Conservation (phyloP, 2,113 vertebrate genomes). For the Chauna torquata region DNA sequence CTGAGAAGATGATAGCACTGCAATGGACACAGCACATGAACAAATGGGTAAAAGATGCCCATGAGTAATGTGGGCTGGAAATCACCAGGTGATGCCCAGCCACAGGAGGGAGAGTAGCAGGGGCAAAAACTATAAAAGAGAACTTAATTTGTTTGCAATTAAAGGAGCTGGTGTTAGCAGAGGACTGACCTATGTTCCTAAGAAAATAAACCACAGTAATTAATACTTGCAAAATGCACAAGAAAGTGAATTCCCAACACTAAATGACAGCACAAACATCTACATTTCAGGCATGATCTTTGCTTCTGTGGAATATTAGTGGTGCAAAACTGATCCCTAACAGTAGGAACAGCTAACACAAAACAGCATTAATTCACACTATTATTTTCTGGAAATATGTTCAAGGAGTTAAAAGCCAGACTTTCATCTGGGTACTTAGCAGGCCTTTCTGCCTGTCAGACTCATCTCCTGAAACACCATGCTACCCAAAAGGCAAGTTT, state of each 20-base stretch:
- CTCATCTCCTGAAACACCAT: conserved; percentile 38
- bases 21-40: neutral
- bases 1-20: neutral
- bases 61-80: neutral
- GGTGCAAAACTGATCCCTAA: conserved; percentile 14
- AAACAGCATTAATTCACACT: conserved; percentile 19
- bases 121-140: neutral
- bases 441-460: conserved; percentile 52
- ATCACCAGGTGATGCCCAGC: neutral
- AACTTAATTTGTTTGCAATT: neutral
- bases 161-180: neutral
- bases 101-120: neutral
- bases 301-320: neutral
- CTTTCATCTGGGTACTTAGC: conserved; percentile 48
- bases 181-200: neutral
- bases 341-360: conserved; percentile 10
- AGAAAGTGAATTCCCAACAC: neutral
- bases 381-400: conserved; percentile 24
- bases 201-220: neutral
- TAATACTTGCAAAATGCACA: neutral
- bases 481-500: conserved; percentile 50
- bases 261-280: neutral
- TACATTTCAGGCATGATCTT: neutral
- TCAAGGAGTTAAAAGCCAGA: conserved; percentile 54
- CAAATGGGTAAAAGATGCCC: neutral